phyloP scores from a whole-genome alignment of 2,113 vertebrate genomes.

The Formicarius rufipectus region DNA sequence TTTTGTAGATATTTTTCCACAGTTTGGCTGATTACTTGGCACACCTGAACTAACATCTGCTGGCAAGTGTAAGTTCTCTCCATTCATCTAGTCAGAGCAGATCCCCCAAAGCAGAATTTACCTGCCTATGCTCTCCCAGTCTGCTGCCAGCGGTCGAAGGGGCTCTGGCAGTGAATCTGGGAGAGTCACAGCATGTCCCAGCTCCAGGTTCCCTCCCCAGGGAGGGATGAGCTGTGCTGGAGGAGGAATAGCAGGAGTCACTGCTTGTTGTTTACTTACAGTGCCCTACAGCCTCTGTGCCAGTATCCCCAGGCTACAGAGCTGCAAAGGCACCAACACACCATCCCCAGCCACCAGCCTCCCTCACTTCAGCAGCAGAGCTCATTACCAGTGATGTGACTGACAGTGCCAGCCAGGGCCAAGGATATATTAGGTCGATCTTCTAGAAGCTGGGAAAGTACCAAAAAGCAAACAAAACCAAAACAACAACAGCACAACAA shows the following conservation, averaged over 20 bases:
- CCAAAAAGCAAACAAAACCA: slow-evolving; percentile 16
- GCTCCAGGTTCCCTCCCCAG: background rate
- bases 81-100: background rate
- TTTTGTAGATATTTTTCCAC: background rate
- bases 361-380: background rate
- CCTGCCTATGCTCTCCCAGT: background rate
- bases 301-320: background rate
- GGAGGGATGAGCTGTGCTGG: background rate
- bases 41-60: background rate
- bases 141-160: fast-evolving
- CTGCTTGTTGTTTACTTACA: background rate
- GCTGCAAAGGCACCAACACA: fast-evolving
- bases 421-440: slow-evolving; percentile 37
- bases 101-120: background rate
- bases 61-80: background rate
- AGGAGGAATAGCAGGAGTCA: background rate
- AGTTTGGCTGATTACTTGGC: background rate
- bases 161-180: background rate
- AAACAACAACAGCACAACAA: slow-evolving; percentile 52
- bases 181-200: background rate
- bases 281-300: background rate
- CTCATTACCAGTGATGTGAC: background rate
- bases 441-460: slow-evolving; percentile 62
- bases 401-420: slow-evolving; percentile 8
- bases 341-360: background rate